Percentiles rank a stretch among this genome's conserved stretches.
Evolutionary conservation across 2,113 vertebrate species (phyloP).

Genomic region (Aythya baeri): DNA sequence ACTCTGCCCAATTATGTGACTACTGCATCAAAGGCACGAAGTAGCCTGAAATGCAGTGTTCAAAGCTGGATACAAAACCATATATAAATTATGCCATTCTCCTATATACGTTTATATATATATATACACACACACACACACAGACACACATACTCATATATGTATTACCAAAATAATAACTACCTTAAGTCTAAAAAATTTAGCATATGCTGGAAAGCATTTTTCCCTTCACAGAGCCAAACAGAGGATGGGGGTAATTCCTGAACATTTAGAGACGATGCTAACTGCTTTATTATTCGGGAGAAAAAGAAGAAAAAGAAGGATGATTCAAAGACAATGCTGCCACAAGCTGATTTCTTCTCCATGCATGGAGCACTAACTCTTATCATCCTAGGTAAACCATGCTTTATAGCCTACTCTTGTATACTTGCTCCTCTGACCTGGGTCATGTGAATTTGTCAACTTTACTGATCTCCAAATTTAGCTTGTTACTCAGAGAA

Average conservation of each 20-base stretch:
- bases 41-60: not conserved
- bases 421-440: not conserved
- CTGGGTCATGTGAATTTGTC: not conserved
- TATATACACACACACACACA: not conserved
- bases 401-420: not conserved
- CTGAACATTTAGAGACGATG: not conserved
- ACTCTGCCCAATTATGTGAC: fast-evolving
- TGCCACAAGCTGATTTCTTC: not conserved
- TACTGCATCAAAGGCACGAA: not conserved
- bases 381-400: not conserved
- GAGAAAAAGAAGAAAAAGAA: not conserved
- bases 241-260: not conserved
- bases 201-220: not conserved
- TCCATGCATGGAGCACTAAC: not conserved
- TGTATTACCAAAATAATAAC: not conserved
- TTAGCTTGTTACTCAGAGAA: not conserved
- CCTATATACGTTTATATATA: not conserved
- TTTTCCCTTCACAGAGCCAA: not conserved
- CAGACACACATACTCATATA: not conserved
- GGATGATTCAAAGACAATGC: not conserved
- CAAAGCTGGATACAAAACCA: not conserved
- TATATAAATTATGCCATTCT: not conserved
- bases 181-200: not conserved
- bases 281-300: not conserved
- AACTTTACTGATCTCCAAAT: not conserved